These are phyloP conservation scores for Tamandua tetradactyla DNA, from an alignment of 2,797 vertebrate genomes.

Conservation along the genomic window DNA sequence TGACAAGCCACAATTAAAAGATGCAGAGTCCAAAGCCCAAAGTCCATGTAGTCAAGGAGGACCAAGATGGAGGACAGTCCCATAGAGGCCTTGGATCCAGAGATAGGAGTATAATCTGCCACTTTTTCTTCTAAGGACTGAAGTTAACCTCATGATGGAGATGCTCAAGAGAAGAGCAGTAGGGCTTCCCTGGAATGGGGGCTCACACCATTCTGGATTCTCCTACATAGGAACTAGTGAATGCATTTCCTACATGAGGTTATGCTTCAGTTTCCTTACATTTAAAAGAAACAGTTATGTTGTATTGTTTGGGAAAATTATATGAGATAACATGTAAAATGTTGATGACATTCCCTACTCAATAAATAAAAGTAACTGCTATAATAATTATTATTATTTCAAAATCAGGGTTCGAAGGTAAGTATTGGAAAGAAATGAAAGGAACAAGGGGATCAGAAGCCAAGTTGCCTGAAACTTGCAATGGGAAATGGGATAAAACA, in stretches of 20 bases:
- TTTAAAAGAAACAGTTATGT: neutral
- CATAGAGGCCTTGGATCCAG: neutral
- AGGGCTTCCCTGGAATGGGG: rapidly evolving
- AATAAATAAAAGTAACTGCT: neutral
- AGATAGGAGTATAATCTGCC: neutral
- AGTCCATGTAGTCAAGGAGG: rapidly evolving
- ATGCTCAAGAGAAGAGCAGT: rapidly evolving
- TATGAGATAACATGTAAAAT: neutral
- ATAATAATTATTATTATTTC: neutral
- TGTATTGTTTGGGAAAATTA: neutral
- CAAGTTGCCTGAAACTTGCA: neutral
- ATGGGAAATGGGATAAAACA: neutral
- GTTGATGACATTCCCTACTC: neutral
- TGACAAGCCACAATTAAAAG: neutral
- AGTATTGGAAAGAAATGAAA: neutral
- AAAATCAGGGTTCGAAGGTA: neutral
- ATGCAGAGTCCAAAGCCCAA: no score
- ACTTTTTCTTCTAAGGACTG: neutral
- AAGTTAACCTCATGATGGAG: rapidly evolving
- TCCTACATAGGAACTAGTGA: neutral
- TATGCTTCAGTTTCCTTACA: neutral
- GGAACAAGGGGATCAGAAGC: neutral
- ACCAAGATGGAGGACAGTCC: neutral
- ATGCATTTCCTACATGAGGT: neutral
- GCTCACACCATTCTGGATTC: neutral